These are phyloP conservation scores for Neodiprion fabricii DNA, from an alignment of 1,140 invertebrate genomes.

Conservation along the genomic window DNA sequence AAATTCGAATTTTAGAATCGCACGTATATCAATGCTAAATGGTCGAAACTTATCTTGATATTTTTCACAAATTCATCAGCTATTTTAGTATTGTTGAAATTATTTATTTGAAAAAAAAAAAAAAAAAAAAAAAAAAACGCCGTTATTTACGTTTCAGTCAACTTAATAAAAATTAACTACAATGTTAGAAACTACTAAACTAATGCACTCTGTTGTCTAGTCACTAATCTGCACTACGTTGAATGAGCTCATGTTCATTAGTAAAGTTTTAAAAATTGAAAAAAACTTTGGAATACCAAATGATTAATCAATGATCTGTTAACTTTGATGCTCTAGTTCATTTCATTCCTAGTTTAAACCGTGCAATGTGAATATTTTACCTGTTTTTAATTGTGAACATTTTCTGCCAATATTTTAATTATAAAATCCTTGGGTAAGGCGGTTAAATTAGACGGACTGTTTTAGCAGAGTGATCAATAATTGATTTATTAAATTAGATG, in stretches of 20 bases:
- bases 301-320: no score
- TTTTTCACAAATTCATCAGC: not conserved
- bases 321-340: no score
- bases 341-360: no score
- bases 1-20: not conserved
- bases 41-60: not conserved
- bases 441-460: slow-evolving; percentile 8
- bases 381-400: no score
- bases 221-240: not conserved
- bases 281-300: not conserved
- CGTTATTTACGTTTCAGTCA: not conserved
- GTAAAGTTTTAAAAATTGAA: slow-evolving; percentile 1
- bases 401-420: not conserved
- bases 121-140: not conserved
- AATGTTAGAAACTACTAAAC: not conserved
- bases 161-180: not conserved
- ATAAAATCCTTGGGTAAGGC: not conserved
- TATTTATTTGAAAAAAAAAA: not conserved
- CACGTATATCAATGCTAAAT: not conserved
- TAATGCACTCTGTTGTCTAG: slow-evolving; percentile 2
- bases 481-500: slow-evolving; percentile 32
- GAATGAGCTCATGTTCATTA: not conserved
- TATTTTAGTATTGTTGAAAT: not conserved
- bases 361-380: no score
- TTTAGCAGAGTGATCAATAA: slow-evolving; percentile 22